A percentile compares a stretch with the other conserved stretches of the same genome.
phyloP scores from a whole-genome alignment of 2,113 vertebrate species.

The Neopipo cinnamomea region DNA sequence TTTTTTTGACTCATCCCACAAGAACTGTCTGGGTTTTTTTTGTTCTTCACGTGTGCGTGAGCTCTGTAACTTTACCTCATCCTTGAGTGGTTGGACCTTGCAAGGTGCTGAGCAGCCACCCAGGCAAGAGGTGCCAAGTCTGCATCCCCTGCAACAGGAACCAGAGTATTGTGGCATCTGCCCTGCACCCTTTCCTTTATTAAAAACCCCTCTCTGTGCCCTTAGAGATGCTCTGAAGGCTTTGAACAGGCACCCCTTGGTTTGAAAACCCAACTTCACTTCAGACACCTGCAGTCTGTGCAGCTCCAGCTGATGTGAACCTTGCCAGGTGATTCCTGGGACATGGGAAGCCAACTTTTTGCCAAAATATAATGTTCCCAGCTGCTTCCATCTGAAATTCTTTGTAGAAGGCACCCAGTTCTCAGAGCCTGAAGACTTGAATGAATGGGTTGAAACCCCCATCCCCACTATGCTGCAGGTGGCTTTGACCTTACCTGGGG shows the following conservation, averaged over 20 bases:
- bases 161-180: accelerated
- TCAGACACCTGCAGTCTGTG: background rate
- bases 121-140: background rate
- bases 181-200: background rate
- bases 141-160: background rate
- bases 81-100: background rate
- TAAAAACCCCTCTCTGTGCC: background rate
- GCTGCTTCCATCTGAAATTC: background rate
- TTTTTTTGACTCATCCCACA: background rate
- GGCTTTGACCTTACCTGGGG: background rate
- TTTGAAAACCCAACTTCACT: background rate
- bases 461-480: background rate
- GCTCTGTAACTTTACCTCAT: background rate
- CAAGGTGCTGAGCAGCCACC: background rate
- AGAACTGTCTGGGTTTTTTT: background rate
- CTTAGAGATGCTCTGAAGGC: background rate
- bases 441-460: background rate
- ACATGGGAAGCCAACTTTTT: background rate
- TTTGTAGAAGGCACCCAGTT: background rate
- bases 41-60: background rate
- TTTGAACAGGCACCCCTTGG: background rate
- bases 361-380: background rate
- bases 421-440: background rate
- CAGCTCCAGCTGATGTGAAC: background rate
- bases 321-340: background rate